Evolutionary conservation across 2,888 invertebrate species (phyloP).

Genomic region (Achlya flavicornis): DNA sequence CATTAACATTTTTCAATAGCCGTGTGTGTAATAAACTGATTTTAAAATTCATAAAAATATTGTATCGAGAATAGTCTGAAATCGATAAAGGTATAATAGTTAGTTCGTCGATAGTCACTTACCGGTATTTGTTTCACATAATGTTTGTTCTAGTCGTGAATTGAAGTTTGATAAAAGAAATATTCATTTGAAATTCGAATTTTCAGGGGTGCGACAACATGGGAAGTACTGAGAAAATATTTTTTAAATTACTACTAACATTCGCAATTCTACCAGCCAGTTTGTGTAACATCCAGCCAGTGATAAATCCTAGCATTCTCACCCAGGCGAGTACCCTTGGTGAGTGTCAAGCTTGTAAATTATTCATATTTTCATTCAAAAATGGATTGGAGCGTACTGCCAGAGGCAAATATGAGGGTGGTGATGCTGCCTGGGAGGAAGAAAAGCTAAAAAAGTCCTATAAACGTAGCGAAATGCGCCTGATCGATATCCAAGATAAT

Average conservation of each 20-base stretch:
- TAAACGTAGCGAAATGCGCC: conserved; percentile 93
- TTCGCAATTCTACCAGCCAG: conserved; percentile 41
- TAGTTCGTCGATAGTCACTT: not conserved
- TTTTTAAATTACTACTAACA: conserved; percentile 29
- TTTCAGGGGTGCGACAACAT: conserved; percentile 55
- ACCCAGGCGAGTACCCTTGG: conserved; percentile 82
- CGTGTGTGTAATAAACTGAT: conserved; percentile 15
- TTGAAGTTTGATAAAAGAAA: not conserved
- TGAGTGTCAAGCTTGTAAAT: conserved; percentile 91
- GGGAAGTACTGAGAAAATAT: conserved; percentile 34
- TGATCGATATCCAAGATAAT: conserved; percentile 95
- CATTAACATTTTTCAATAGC: conserved; percentile 20
- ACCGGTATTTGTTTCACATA: not conserved
- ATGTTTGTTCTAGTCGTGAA: not conserved
- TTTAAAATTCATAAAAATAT: conserved; percentile 23
- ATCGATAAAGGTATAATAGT: conserved; percentile 32
- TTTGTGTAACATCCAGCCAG: conserved; percentile 49
- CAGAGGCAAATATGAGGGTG: conserved; percentile 96
- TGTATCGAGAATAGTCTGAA: conserved; percentile 30
- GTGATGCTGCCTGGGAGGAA: conserved; percentile 97
- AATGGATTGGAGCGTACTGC: conserved; percentile 92
- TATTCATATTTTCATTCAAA: conserved; percentile 89
- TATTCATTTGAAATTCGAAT: conserved; percentile 21
- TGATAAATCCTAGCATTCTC: conserved; percentile 56
- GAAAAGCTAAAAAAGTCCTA: conserved; percentile 92